Evolutionary conservation across 2,113 vertebrate genomes (phyloP), one percentile per base, ranked within the genome.

Genomic region (Gobius niger): DNA sequence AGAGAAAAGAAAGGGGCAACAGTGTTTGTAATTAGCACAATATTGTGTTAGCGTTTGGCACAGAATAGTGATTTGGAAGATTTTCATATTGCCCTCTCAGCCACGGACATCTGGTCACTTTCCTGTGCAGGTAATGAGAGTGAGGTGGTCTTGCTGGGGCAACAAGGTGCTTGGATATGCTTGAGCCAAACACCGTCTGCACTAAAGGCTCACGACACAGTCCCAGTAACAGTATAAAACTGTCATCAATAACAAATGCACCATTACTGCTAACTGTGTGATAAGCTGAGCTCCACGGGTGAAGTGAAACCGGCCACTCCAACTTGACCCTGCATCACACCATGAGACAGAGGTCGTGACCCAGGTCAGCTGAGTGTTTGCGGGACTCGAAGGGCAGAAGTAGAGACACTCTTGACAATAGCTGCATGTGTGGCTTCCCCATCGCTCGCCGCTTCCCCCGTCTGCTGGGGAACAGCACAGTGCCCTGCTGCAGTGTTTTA

Each of bases 401-500:
- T 71, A 75, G 78, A 83, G 88, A 89, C 87, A 80, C 79, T 82
- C 74, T 73, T 64, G 73, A 70, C 47, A 19, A 47, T 78, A 63
- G 77, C 79, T 47, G 79, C 72, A 19, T 83, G 83, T 90, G 90
- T 86, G 91, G 90, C 88, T 92, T 91, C 89, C 84, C 81, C 86
- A 75, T 88, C 10, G 73, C 85, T 90, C 72, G 72, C 88, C 83
- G 87, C 78, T 92, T 93, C 92, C 90, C 90, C 79, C 80, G 91
- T 92, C 91, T 91, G 88, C 73, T 90, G 87, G 82, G 91, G 92
- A 93, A 93, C 80, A 74, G 82, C 75, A 89, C 79, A 85, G 88
- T 92, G 91, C 90, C 91, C 92, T 89, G 83, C 85, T 88, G 85
- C 83, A 84, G 67, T 78, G 85, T 82, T 92, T 92, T 89, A 91